These are phyloP conservation scores for Pteronotus mesoamericanus DNA, from an alignment of 2,797 vertebrate species.

Conservation along the genomic window DNA sequence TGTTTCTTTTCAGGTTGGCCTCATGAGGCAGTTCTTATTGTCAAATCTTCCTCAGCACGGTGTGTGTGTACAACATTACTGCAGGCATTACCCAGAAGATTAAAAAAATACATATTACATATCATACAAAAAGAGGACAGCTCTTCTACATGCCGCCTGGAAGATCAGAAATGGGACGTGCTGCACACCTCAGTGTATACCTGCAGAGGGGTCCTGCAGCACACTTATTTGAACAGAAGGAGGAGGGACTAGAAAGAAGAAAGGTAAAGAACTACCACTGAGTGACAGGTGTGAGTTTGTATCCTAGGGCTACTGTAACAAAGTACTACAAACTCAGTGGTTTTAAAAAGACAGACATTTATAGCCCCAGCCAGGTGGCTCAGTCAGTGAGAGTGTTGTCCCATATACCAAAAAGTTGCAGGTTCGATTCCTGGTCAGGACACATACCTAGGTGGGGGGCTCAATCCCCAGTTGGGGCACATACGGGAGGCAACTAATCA, in stretches of 20 bases:
- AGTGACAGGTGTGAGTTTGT: neutral
- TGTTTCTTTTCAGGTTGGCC: conserved; percentile 75
- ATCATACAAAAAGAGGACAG: neutral
- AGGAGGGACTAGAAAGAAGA: neutral
- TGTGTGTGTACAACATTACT: neutral
- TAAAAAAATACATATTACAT: neutral
- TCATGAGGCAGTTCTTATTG: conserved; percentile 72
- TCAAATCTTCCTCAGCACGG: conserved; percentile 70
- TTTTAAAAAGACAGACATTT: neutral
- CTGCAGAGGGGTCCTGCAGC: rapidly evolving
- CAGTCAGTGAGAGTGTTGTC: neutral
- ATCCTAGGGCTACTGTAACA: neutral
- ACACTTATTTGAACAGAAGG: neutral
- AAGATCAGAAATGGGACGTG: neutral
- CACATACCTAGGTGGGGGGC: neutral
- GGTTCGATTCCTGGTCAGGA: neutral
- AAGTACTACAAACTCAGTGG: neutral
- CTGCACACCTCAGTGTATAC: rapidly evolving
- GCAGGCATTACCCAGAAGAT: neutral
- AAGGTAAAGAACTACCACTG: neutral
- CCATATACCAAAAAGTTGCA: neutral
- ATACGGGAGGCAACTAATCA: neutral
- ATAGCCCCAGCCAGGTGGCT: neutral
- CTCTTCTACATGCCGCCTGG: neutral
- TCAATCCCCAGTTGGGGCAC: neutral